phyloP scores from a whole-genome alignment of 1,140 invertebrate genomes.

The Fopius arisanus region DNA sequence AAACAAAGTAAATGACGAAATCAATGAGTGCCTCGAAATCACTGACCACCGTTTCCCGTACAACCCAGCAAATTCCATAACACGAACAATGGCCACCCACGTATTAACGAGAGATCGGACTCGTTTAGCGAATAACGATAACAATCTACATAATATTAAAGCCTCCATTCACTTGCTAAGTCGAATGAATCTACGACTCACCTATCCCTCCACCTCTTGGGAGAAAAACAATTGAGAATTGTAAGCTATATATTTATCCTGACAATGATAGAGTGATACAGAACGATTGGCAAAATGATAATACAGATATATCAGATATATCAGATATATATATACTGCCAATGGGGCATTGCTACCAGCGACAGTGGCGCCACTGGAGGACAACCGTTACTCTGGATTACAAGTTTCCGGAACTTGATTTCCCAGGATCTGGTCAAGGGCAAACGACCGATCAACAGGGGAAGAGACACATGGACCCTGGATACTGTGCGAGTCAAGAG shows the following conservation, averaged over 20 bases:
- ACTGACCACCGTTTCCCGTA: background rate
- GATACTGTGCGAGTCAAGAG: background rate
- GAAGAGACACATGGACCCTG: background rate
- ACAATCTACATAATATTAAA: conserved; percentile 9
- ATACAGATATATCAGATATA: too few species aligned
- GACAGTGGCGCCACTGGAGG: conserved; percentile 18
- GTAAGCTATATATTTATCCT: conserved; percentile 16
- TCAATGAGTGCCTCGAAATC: background rate
- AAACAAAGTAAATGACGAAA: background rate
- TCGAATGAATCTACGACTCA: background rate
- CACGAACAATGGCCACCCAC: background rate
- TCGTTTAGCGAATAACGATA: background rate
- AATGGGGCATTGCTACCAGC: conserved; percentile 19
- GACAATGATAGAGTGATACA: conserved; percentile 30
- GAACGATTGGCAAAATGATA: conserved; percentile 30
- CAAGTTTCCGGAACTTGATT: conserved; percentile 36
- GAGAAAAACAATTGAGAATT: background rate
- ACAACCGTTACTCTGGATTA: conserved; percentile 24
- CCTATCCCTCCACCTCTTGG: background rate
- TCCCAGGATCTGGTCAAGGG: conserved; percentile 21
- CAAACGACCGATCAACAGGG: background rate
- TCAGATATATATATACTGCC: conserved; percentile 31
- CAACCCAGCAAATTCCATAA: background rate
- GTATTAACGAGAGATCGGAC: background rate
- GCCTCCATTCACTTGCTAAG: background rate